Percentiles rank a stretch among this genome's conserved stretches.
Conservation (phyloP, 2,888 invertebrate genomes). For the Chaetogeoica ovagalla region DNA sequence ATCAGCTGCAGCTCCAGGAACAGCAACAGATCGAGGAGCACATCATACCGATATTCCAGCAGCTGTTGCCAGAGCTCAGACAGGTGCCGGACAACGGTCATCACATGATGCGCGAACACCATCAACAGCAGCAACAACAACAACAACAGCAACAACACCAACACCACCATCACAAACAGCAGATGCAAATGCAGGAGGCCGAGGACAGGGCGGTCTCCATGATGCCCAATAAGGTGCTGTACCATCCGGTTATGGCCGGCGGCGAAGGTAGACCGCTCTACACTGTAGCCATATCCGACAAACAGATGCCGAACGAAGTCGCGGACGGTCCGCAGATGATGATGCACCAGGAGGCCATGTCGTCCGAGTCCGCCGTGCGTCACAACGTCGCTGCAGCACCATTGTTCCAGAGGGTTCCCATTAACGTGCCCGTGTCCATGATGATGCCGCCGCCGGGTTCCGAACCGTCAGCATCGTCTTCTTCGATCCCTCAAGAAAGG, state of each 20-base stretch:
- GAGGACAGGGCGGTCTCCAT: slow-evolving; percentile 25
- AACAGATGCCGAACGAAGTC: slow-evolving; percentile 52
- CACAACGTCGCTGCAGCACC: slow-evolving; percentile 56
- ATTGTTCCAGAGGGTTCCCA: slow-evolving; percentile 60
- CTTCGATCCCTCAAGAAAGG: slow-evolving; percentile 59
- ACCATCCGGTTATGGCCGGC: slow-evolving; percentile 52
- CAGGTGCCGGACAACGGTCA: slow-evolving; percentile 28
- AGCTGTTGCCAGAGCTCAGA: slow-evolving; percentile 52
- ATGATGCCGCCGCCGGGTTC: slow-evolving; percentile 58
- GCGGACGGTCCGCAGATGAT: slow-evolving; percentile 28
- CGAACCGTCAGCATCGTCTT: slow-evolving; percentile 56
- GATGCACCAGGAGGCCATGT: slow-evolving; percentile 55
- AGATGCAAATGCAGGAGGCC: slow-evolving; percentile 33
- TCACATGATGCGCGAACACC: slow-evolving; percentile 27
- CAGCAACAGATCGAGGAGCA: slow-evolving; percentile 59
- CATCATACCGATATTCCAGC: slow-evolving; percentile 56
- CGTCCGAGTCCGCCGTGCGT: slow-evolving; percentile 57
- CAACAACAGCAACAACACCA: slow-evolving; percentile 54
- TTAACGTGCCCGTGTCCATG: slow-evolving; percentile 59
- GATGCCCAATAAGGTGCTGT: slow-evolving; percentile 53
- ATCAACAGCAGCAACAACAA: slow-evolving; percentile 56
- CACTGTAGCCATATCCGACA: slow-evolving; percentile 57
- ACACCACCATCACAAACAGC: too few species aligned
- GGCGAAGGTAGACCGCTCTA: slow-evolving; percentile 54
- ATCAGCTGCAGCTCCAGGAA: slow-evolving; percentile 57